These are phyloP conservation scores for Stenopsyche tienmushanensis DNA, from an alignment of 1,140 invertebrate genomes.

Conservation along the genomic window DNA sequence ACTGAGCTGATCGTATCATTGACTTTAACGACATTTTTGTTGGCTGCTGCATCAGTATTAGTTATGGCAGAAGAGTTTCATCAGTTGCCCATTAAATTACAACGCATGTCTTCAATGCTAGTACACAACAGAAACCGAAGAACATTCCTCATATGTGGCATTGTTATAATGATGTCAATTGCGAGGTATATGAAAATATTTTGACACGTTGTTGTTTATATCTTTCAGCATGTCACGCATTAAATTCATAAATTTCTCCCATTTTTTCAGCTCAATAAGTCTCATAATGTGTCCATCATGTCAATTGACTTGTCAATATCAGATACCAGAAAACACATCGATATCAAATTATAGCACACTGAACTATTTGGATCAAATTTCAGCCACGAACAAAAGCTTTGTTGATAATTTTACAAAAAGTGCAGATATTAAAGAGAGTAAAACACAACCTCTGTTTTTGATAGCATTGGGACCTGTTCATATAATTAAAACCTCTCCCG, in stretches of 20 bases:
- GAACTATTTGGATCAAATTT: too few relatives aligned
- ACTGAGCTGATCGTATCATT: conserved; percentile 60
- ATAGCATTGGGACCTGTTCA: conserved; percentile 35
- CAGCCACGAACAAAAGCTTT: too few relatives aligned
- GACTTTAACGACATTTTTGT: conserved; percentile 63
- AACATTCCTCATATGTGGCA: conserved; percentile 77
- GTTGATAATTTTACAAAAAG: neutral
- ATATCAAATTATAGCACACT: neutral
- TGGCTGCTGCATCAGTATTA: conserved; percentile 68
- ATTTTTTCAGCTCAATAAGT: conserved; percentile 52
- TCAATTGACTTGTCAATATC: too few relatives aligned
- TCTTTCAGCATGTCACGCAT: neutral
- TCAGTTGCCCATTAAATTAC: conserved; percentile 62
- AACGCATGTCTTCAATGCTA: conserved; percentile 70
- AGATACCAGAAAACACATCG: neutral
- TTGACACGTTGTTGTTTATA: neutral
- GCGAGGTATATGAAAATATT: conserved; percentile 53
- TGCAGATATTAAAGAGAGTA: neutral
- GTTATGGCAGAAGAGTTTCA: conserved; percentile 87
- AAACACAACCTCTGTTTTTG: conserved; percentile 21
- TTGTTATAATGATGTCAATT: conserved; percentile 75
- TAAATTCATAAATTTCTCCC: neutral
- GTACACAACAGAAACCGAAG: conserved; percentile 68
- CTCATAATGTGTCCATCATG: conserved; percentile 48
- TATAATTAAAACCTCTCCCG: conserved; percentile 28